phyloP scores from a whole-genome alignment of 2,113 vertebrate genomes.

The Sitta europaea region DNA sequence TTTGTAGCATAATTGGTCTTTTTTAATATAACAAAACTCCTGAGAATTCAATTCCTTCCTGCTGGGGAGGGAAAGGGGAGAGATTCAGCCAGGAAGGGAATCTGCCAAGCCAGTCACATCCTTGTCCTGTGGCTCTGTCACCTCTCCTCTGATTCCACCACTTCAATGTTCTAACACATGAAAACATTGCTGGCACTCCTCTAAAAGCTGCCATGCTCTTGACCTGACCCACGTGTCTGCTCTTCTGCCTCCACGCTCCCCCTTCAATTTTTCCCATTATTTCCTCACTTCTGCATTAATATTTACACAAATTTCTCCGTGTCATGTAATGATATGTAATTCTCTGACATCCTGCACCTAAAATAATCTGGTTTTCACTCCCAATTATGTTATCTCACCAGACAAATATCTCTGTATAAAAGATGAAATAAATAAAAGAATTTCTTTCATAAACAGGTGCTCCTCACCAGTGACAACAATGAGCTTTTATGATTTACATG shows the following conservation, averaged over 20 bases:
- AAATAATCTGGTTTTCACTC: not conserved
- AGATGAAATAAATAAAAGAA: not conserved
- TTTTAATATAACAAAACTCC: not conserved
- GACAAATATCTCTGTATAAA: not conserved
- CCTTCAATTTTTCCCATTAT: not conserved
- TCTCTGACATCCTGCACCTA: not conserved
- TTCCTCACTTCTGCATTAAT: not conserved
- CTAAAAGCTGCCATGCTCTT: not conserved
- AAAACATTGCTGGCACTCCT: not conserved
- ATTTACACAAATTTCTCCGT: not conserved
- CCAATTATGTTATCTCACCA: not conserved
- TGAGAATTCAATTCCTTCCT: not conserved
- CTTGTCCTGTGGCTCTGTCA: not conserved
- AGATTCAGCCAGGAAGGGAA: not conserved
- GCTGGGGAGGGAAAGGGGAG: not conserved
- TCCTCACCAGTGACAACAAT: not conserved
- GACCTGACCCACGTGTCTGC: rapidly evolving
- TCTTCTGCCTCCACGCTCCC: not conserved
- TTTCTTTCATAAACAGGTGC: not conserved
- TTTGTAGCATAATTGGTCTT: not conserved
- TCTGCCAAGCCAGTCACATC: not conserved
- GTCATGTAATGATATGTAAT: not conserved
- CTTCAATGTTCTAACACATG: not conserved
- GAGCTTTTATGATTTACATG: not conserved
- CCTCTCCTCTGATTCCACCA: not conserved